Base-by-base conservation (phyloP, 2,888 invertebrate genomes). In the Resseliella maxima region DNA sequence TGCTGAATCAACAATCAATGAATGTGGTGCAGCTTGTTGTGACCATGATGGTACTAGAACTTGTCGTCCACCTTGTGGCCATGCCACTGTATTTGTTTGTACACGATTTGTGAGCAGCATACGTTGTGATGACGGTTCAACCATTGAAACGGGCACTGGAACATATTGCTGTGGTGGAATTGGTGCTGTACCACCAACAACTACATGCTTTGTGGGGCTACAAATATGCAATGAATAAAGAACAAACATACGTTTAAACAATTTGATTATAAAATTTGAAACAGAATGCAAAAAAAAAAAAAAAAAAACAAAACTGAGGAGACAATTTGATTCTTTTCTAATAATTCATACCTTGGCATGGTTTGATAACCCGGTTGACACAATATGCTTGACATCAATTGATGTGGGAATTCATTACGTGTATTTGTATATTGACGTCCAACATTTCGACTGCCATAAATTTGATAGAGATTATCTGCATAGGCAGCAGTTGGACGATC, bases 341-440 rank as follows among this genome's bases (percentile, higher is more conserved):
- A 18, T 50, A 50, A 15, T 50, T 18, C 59, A 15, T 59, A 59
- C 59, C 59, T 72, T 94, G 97, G 90, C 97, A 97, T 87, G 94
- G 95, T 94, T 92, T 97, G 97, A 90, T 98, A 96, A 31, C 95
- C 94, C 72, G 96, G 96, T 89, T 97, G 97, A 91, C 98, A 98
- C 86, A 98, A 93, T 89, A 98, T 96, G 85, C 98, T 97, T n/a
- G 97, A 97, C 54, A 98, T 97, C 90, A 98, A 93, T 91, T 97
- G 96, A 89, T 97, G 96, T 89, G 96, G 96, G 93, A 98, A 98
- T 90, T 96, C 97, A 0, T 95, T 95, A 88, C 95, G 92, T 38
- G 92, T 93, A 87, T 92, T 91, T 89, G 92, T 90, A 88, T 95
- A 95, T 91, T 94, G 96, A 87, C 94, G 93, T 88, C 94, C 95